phyloP scores from a whole-genome alignment of 1,140 invertebrate species.

The Drosophila sturtevanti region DNA sequence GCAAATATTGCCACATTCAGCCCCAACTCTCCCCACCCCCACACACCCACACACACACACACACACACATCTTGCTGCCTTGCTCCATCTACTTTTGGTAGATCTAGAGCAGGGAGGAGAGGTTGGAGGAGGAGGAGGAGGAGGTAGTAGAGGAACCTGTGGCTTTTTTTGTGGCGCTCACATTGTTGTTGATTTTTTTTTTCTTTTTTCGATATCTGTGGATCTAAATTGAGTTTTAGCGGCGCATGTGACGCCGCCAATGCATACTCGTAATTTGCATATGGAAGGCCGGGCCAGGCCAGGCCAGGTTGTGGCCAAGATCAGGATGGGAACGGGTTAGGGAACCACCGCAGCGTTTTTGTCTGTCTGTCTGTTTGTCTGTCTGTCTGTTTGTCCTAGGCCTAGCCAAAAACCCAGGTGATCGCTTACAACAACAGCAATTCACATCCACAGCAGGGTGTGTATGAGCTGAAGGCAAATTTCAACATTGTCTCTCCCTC shows the following conservation, averaged over 20 bases:
- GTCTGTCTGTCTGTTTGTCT: constrained; percentile 15
- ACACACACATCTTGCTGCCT: neutral
- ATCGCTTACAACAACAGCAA: constrained; percentile 17
- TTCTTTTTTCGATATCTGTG: constrained; percentile 55
- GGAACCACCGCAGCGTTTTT: constrained; percentile 70
- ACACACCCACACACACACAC: too few relatives aligned
- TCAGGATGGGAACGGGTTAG: constrained; percentile 19
- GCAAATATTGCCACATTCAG: constrained; percentile 31
- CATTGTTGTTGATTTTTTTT: constrained; percentile 26
- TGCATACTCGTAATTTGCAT: constrained; percentile 75
- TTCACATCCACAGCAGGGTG: constrained; percentile 53
- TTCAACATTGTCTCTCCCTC: constrained; percentile 1
- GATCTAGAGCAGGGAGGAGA: constrained; percentile 1
- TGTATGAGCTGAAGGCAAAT: constrained; percentile 63
- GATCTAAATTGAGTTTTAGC: constrained; percentile 81
- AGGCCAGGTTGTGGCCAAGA: neutral
- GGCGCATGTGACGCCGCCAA: constrained; percentile 70
- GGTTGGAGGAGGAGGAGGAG: too few relatives aligned
- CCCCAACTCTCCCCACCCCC: too few relatives aligned
- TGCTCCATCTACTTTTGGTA: neutral
- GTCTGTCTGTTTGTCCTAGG: too few relatives aligned
- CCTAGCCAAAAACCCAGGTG: neutral
- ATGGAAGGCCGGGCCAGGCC: constrained; percentile 44
- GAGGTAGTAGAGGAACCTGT: constrained; percentile 47
- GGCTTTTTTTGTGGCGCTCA: constrained; percentile 28